Conservation (phyloP, 2,888 invertebrate genomes). For the Tridacna gigas region DNA sequence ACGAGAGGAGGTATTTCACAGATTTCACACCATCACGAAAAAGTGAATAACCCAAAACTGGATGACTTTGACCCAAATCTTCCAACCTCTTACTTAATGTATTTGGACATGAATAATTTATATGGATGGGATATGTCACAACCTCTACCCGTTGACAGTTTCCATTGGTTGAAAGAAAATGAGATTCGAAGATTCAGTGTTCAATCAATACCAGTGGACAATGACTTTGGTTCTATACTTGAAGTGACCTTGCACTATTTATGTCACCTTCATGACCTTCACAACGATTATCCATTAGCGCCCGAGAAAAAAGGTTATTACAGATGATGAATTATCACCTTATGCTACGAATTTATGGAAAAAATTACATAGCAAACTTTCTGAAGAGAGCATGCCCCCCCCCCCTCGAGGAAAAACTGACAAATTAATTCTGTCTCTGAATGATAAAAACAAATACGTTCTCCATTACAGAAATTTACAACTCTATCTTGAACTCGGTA, state of each 20-base stretch:
- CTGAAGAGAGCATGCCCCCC: not conserved
- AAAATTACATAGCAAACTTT: conserved; percentile 10
- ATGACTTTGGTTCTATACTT: conserved; percentile 31
- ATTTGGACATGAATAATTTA: conserved; percentile 28
- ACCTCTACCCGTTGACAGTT: conserved; percentile 5
- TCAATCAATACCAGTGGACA: not conserved
- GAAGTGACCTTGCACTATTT: conserved; percentile 27
- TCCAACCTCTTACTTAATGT: not conserved
- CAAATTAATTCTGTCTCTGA: conserved; percentile 8
- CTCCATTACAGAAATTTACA: conserved; percentile 35
- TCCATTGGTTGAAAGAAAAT: conserved; percentile 15
- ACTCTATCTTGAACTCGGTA: conserved; percentile 49
- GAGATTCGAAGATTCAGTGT: conserved; percentile 20
- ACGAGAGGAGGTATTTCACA: conserved; percentile 26
- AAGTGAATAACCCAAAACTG: conserved; percentile 11
- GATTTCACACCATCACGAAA: not conserved
- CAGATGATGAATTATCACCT: conserved; percentile 21
- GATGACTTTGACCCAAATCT: conserved; percentile 7
- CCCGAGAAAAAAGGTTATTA: too few relatives aligned
- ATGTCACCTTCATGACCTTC: not conserved
- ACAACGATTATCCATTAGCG: conserved; percentile 34
- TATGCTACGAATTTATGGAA: conserved; percentile 21
- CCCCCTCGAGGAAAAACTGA: conserved; percentile 21
- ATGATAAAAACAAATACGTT: conserved; percentile 24
- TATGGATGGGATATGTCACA: conserved; percentile 33